Evolutionary conservation across 1,140 invertebrate genomes (phyloP), one percentile per base, ranked within the genome.

Genomic region (Eupeodes corollae): DNA sequence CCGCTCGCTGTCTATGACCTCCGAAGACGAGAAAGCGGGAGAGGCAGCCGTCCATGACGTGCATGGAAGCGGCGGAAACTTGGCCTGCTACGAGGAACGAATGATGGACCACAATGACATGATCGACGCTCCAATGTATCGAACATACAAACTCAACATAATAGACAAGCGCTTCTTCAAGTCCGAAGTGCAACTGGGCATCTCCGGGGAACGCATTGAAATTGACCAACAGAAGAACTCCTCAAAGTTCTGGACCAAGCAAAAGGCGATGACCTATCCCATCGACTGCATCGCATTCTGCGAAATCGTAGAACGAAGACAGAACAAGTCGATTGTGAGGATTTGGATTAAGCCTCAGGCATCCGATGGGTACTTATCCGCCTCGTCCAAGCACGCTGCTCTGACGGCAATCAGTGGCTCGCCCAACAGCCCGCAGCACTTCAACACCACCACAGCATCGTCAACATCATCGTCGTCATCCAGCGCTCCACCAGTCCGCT

Each of bases 141-240:
- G 90, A 60, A 80, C 84, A 2, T 94, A 85, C 65, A 79, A 79
- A 57, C 85, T 92, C 3, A 76, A 78, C 52, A 76, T 91, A 52
- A 73, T 89, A 19, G 83, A 84, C 58, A 88, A 84, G 75, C 75
- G 91, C 34, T 70, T 84, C 55, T 74, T 84, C 10, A 91, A 86
- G 62, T 82, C 81, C 21, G 83, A 89, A 54, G 84, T 93, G 6
- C 84, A 87, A 56, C 70, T 94, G 35, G 87, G 88, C 44, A 83
- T 95, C 47, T 91, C 88, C 30, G 82, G 88, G 14, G 89, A 94
- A 56, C 88, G 88, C 63, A 83, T 95, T 46, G 91, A 95, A 72
- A 88, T 95, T 42, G 86, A 91, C 68, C 79, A 81, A 58, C 74
- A 72, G 57, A 76, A 75, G 71, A 80, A 78, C 61, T 77, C 82